A percentile compares a stretch with the other conserved stretches of the same genome.
Evolutionary conservation across 2,113 vertebrate genomes (phyloP).

Genomic region (Platichthys flesus): DNA sequence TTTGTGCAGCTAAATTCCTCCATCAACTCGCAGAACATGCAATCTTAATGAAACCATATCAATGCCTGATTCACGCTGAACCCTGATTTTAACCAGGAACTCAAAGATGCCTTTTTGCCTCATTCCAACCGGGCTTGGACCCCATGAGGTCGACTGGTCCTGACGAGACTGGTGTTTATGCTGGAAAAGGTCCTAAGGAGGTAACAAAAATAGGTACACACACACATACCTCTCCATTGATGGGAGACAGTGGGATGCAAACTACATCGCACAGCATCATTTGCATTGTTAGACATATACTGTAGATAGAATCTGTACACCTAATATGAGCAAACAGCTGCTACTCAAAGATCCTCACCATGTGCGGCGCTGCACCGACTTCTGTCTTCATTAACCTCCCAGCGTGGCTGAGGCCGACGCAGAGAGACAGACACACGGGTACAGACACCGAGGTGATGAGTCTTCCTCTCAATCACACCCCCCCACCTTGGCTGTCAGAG

Average conservation of each 20-base stretch:
- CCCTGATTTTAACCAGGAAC: not conserved
- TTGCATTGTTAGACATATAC: too few species aligned
- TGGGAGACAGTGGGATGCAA: not conserved
- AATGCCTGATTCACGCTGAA: not conserved
- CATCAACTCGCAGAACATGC: too few species aligned
- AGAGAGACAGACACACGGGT: conserved; percentile 3
- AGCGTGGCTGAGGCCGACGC: not conserved
- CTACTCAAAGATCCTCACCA: not conserved
- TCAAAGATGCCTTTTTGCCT: not conserved
- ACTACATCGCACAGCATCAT: not conserved
- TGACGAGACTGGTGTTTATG: too few species aligned
- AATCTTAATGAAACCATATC: not conserved
- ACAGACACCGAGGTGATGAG: not conserved
- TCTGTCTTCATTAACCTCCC: not conserved
- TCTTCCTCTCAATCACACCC: conserved; percentile 12
- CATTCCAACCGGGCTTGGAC: too few species aligned
- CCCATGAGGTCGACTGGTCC: too few species aligned
- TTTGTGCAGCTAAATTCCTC: too few species aligned
- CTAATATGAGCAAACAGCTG: conserved; percentile 14
- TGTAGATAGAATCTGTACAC: not conserved
- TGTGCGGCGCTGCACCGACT: not conserved
- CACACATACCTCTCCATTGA: too few species aligned
- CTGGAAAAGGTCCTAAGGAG: too few species aligned
- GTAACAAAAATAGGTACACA: too few species aligned
- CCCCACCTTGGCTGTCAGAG: conserved; percentile 30